Percentiles rank a stretch among this genome's conserved stretches.
Conservation (phyloP, 92 coral and sea anemone genomes). For the Palythoa caribaeorum region DNA sequence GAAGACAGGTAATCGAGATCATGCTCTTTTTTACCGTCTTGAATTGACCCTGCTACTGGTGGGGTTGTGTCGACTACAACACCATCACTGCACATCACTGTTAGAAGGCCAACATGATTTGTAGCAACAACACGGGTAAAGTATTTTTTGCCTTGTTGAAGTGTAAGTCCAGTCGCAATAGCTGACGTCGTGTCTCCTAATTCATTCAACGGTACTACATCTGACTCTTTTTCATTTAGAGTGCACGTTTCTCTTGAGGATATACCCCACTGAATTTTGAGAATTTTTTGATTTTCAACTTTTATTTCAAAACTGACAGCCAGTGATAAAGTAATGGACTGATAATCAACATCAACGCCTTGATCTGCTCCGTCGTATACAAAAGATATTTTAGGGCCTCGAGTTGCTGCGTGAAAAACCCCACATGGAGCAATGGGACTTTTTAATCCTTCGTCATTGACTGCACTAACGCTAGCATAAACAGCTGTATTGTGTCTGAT, state of each 20-base stretch:
- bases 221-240: slow-evolving; percentile 74
- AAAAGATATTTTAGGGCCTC: slow-evolving; percentile 77
- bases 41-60: slow-evolving; percentile 74
- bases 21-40: slow-evolving; percentile 69
- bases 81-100: slow-evolving; percentile 95
- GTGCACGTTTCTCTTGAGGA: slow-evolving; percentile 77
- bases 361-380: slow-evolving; percentile 82
- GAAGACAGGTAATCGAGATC: slow-evolving; percentile 80
- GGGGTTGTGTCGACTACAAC: slow-evolving; percentile 87
- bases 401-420: slow-evolving; percentile 71
- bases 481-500: slow-evolving; percentile 87
- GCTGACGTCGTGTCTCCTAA: slow-evolving; percentile 86
- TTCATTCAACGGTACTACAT: slow-evolving; percentile 74
- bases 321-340: slow-evolving; percentile 71
- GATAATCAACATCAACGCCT: slow-evolving; percentile 75
- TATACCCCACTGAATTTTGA: slow-evolving; percentile 87
- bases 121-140: slow-evolving; percentile 82
- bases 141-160: slow-evolving; percentile 78
- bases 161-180: slow-evolving; percentile 77
- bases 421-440: slow-evolving; percentile 86
- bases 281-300: slow-evolving; percentile 58
- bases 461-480: slow-evolving; percentile 79
- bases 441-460: slow-evolving; percentile 83
- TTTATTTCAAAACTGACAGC: slow-evolving; percentile 82
- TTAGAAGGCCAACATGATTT: slow-evolving; percentile 80